A percentile compares a stretch with the other conserved stretches of the same genome.
These are phyloP conservation scores for Ranitomeya imitator DNA, from an alignment of 2,113 vertebrate genomes.

Conservation along the genomic window DNA sequence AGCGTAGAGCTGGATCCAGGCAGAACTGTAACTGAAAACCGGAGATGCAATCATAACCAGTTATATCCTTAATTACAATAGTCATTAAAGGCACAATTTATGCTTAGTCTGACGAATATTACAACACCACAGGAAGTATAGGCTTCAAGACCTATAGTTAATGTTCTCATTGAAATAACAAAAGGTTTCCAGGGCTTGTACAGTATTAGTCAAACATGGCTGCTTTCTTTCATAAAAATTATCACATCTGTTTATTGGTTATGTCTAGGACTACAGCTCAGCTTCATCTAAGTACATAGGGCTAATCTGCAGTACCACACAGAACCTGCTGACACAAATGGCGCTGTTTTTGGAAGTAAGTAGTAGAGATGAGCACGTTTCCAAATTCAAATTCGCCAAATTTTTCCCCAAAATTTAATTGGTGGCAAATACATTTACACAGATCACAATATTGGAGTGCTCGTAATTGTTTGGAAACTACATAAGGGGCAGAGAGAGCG, in stretches of 20 bases:
- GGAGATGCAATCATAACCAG: neutral
- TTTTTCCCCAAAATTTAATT: no score
- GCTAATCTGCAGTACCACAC: no score
- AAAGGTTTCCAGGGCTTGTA: neutral
- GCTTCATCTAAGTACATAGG: neutral
- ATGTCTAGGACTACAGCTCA: neutral
- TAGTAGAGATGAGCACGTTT: no score
- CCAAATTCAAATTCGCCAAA: no score
- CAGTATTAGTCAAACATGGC: neutral
- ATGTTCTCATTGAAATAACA: neutral
- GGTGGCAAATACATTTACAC: no score
- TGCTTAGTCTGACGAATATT: slow-evolving; percentile 4
- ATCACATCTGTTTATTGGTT: neutral
- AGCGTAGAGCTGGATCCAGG: neutral
- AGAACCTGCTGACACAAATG: no score
- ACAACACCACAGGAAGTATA: neutral
- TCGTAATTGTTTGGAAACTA: no score
- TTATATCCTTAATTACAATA: neutral
- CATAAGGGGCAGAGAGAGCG: no score
- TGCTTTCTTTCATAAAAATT: neutral
- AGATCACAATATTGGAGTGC: no score
- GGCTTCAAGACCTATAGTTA: neutral
- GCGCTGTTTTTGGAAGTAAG: no score
- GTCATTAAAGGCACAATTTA: neutral
- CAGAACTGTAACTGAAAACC: slow-evolving; percentile 1